Evolutionary conservation across 1,140 invertebrate genomes (phyloP), one percentile per base, ranked within the genome.

Genomic region (Drosophila lacteicornis): DNA sequence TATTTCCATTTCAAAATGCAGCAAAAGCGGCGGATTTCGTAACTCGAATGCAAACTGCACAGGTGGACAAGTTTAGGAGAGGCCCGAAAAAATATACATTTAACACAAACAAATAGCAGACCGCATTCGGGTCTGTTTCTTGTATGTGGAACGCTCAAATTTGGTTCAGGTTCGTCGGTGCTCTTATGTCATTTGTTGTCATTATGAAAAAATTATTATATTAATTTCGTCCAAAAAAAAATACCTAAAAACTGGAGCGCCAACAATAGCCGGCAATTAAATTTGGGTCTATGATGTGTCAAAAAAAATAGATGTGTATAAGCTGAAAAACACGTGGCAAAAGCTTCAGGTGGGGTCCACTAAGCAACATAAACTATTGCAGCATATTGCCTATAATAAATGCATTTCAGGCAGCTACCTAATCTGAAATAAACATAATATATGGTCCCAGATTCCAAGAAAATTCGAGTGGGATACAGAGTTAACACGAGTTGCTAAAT

Each of bases 191-290:
- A 82, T 77, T 82, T 77, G 56, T 51, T 65, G 79, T 76, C 78
- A 78, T 84, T 81, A 85, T 84, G 50, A 79, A 69, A 69, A 85
- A 74, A 86, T 85, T 85, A 85, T 82, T 85, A 79, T 84, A 88
- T 88, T 84, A 80, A 78, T 87, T 82, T 79, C 43, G 53, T 73
- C 59, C 27, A 30, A 68, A 51, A 17, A 40, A 36, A 61, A 51
- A 13, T 25, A 12, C n/a, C 17, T 25, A 40, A 17, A 49, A 86
- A 86, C 68, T 86, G 53, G 82, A 79, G 69, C 65, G 74, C 42
- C 59, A 50, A 63, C 77, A 80, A 75, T 69, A 66, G 60, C 25
- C 42, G 43, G 70, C 59, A 61, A 75, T 80, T 80, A 63, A 63
- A 69, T 55, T 49, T 65, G 40, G 56, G 61, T 59, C 60, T 67